phyloP scores from a whole-genome alignment of 2,888 invertebrate species.

The Ectropis crepuscularia region DNA sequence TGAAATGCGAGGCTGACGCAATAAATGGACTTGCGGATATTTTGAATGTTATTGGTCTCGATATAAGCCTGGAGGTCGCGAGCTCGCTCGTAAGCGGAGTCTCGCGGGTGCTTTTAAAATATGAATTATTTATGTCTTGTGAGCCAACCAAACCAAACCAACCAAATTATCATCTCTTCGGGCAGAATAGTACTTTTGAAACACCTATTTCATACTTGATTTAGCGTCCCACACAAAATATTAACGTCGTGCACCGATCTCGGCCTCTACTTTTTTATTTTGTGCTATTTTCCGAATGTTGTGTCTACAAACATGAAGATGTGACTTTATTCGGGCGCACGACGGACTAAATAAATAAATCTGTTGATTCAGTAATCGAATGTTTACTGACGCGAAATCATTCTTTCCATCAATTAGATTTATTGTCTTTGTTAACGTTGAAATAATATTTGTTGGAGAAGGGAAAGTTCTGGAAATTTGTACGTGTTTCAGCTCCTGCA shows the following conservation, averaged over 20 bases:
- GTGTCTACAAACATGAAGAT: constrained; percentile 33
- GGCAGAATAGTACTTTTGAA: constrained; percentile 12
- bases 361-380: constrained; percentile 36
- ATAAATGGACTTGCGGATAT: constrained; percentile 36
- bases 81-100: constrained; percentile 32
- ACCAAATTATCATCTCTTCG: constrained; percentile 36
- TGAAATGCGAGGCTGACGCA: constrained; percentile 38
- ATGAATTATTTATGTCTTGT: constrained; percentile 48
- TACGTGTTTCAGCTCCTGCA: constrained; percentile 87
- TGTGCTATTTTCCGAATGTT: constrained; percentile 27
- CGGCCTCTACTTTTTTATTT: constrained; percentile 27
- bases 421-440: constrained; percentile 30
- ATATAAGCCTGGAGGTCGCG: constrained; percentile 30
- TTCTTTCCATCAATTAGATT: constrained; percentile 27
- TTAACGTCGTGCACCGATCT: constrained; percentile 13
- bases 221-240: constrained; percentile 7
- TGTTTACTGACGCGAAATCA: constrained; percentile 24
- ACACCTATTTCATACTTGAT: constrained; percentile 20
- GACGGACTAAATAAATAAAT: constrained; percentile 36
- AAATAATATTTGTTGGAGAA: constrained; percentile 12
- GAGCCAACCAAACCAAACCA: too few relatives aligned
- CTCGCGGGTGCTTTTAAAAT: constrained; percentile 43
- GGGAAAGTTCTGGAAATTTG: constrained; percentile 5
- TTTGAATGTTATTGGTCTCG: constrained; percentile 38
- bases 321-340: constrained; percentile 30